Evolutionary conservation across 2,888 invertebrate species (phyloP), one percentile per base, ranked within the genome.

Genomic region (Biston stratarius): DNA sequence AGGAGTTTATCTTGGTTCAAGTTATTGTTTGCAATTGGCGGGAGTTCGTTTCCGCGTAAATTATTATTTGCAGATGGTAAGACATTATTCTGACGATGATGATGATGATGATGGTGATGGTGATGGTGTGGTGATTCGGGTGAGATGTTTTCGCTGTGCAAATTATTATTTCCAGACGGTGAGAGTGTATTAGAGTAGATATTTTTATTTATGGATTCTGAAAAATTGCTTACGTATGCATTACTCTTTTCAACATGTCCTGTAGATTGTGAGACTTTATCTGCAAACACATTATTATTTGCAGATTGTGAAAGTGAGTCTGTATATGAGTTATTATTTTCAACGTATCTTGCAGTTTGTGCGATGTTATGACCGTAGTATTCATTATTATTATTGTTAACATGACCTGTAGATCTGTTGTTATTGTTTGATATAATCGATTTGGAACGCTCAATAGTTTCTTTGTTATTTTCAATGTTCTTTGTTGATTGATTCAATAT

Each of bases 221-320:
- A 15, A 9, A 9, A 48, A 8, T 15, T 15, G 0, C 11, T 11
- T 15, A 9, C 10, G 10, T 48, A 9, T 8, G 15, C 49, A 33
- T 49, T 33, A 49, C 14, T 47, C 6, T 49, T 52, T 52, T 52
- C 52, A 33, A 34, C 33, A 49, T 49, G 5, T 52, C 14, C 24
- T 36, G 49, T 12, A 33, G 49, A 49, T 49, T 49, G 24, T 33
- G 8, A n/a, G 36, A 3, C 9, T 8, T 14, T 38, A 5, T 14
- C 14, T 10, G 14, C n/a, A 5, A 10, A 8, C 5, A 10, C 42
- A 42, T 42, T 42, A 12, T 44, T n/a, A n/a, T 44, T n/a, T 44
- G 44, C 5, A 44, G 44, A n/a, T n/a, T 44, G 12, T 6, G n/a
- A n/a, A 0, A 6, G 6, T 44, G 12, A 6, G 5, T 44, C n/a